Percentiles rank a stretch among this genome's conserved stretches.
Conservation (phyloP, 2,797 vertebrate genomes). For the Heterohyrax brucei region DNA sequence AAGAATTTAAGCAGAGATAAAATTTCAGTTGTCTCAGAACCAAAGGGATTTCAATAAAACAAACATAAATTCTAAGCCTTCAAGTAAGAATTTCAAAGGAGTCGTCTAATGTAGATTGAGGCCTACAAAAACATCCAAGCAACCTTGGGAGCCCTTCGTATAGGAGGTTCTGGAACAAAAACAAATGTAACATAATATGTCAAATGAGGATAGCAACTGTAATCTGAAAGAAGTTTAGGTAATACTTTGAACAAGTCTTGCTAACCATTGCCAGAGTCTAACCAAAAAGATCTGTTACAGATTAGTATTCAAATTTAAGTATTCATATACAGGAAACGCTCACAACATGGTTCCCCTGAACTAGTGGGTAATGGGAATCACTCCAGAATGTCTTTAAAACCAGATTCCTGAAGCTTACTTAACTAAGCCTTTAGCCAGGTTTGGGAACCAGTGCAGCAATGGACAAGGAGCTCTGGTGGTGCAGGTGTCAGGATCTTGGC, state of each 20-base stretch:
- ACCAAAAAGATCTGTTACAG: background rate
- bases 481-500: too few relatives aligned
- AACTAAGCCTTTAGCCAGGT: background rate
- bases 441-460: conserved; percentile 5
- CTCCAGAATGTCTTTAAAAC: conserved; percentile 19
- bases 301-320: conserved; percentile 34
- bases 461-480: background rate
- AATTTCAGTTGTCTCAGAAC: conserved; percentile 50
- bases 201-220: conserved; percentile 4
- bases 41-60: conserved; percentile 23
- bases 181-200: background rate
- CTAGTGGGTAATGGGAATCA: conserved; percentile 5
- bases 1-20: conserved; percentile 43
- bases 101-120: conserved; percentile 16
- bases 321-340: conserved; percentile 25
- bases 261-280: background rate
- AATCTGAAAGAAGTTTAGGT: background rate
- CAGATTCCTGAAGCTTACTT: background rate
- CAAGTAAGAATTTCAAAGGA: conserved; percentile 39
- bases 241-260: conserved; percentile 44
- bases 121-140: conserved; percentile 47
- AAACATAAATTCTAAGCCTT: conserved; percentile 36
- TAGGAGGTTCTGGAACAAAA: conserved; percentile 42
- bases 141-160: conserved; percentile 26
- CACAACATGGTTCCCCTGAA: background rate